phyloP scores from a whole-genome alignment of 2,113 vertebrate genomes.

The Dicentrarchus labrax region DNA sequence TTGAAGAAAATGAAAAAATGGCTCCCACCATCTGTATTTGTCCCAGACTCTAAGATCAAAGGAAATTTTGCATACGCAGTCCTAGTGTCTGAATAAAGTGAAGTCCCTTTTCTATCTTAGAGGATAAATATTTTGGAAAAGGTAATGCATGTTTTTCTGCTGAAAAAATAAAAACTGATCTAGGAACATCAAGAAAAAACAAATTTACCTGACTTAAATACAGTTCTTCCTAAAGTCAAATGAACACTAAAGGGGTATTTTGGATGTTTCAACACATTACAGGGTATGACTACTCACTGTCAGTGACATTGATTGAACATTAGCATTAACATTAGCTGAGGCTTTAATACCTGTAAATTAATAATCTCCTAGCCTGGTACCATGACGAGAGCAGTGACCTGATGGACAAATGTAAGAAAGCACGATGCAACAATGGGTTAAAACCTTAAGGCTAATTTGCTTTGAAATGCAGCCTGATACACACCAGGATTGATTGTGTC shows the following conservation, averaged over 20 bases:
- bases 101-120: slow-evolving; percentile 11
- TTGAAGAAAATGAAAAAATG: slow-evolving; percentile 69
- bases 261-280: neutral
- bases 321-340: slow-evolving; percentile 21
- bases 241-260: neutral
- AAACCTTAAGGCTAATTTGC: slow-evolving; percentile 1
- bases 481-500: neutral
- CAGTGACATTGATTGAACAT: slow-evolving; percentile 4
- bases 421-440: neutral
- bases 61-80: slow-evolving; percentile 42
- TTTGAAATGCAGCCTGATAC: slow-evolving; percentile 16
- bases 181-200: slow-evolving; percentile 15
- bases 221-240: neutral
- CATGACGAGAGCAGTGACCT: slow-evolving; percentile 2
- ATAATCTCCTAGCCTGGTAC: neutral
- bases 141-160: slow-evolving; percentile 8
- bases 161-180: slow-evolving; percentile 18
- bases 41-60: slow-evolving; percentile 62
- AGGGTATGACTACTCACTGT: neutral
- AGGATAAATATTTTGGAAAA: slow-evolving; percentile 24
- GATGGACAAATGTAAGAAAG: slow-evolving; percentile 10
- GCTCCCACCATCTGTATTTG: slow-evolving; percentile 60
- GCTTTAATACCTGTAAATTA: slow-evolving; percentile 26
- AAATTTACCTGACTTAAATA: neutral
- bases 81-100: slow-evolving; percentile 22